phyloP scores from a whole-genome alignment of 2,797 vertebrate genomes.

The Pristis pectinata region DNA sequence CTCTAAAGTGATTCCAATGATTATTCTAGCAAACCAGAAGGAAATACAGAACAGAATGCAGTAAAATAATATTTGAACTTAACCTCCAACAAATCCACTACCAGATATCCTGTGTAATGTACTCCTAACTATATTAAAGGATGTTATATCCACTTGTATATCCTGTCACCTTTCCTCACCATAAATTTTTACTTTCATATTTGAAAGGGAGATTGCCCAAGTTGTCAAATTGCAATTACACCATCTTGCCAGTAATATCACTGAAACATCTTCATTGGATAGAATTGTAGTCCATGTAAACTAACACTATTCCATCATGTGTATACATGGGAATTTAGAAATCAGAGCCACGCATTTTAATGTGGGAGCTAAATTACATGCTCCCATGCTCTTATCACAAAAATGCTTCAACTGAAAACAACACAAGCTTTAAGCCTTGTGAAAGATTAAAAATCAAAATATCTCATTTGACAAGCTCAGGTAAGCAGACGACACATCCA shows the following conservation, averaged over 20 bases:
- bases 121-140: not conserved
- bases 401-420: not conserved
- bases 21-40: not conserved
- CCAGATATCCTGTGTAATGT: conserved; percentile 18
- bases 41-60: not conserved
- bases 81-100: not conserved
- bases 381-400: not conserved
- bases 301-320: not conserved
- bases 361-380: not conserved
- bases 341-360: not conserved
- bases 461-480: not conserved
- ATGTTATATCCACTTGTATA: not conserved
- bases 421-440: not conserved
- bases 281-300: not conserved
- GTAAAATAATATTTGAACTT: not conserved
- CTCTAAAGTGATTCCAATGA: not conserved
- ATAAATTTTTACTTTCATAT: not conserved
- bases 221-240: not conserved
- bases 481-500: not conserved
- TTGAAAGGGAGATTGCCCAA: not conserved
- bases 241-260: not conserved
- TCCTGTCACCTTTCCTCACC: not conserved
- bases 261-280: not conserved
- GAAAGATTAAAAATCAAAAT: not conserved
- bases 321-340: not conserved